A percentile compares a stretch with the other conserved stretches of the same genome.
These are phyloP conservation scores for Euleptes europaea DNA, from an alignment of 2,113 vertebrate species.

Conservation along the genomic window DNA sequence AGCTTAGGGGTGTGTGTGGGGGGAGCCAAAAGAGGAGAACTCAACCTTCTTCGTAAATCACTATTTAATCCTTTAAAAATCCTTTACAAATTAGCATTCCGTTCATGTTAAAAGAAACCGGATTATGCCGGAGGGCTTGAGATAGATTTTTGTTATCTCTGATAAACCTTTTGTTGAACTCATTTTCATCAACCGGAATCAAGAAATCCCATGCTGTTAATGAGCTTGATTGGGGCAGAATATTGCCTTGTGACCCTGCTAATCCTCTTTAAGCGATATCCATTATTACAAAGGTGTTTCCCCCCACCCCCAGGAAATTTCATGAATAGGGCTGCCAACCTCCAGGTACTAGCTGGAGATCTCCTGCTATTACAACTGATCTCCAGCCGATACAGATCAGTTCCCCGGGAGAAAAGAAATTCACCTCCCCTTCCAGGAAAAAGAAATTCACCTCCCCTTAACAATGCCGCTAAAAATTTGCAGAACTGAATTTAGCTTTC, in stretches of 20 bases:
- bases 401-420: no score
- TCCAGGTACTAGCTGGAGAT: no score
- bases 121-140: slow-evolving; percentile 40
- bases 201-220: slow-evolving; percentile 41
- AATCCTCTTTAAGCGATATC: slow-evolving; percentile 50
- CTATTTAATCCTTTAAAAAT: slow-evolving; percentile 29
- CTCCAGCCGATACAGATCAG: no score
- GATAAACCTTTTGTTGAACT: slow-evolving; percentile 53
- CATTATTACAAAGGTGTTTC: slow-evolving; percentile 39
- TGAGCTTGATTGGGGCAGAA: slow-evolving; percentile 49
- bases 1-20: background rate
- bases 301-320: background rate
- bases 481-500: background rate
- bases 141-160: slow-evolving; percentile 47
- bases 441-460: no score
- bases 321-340: no score
- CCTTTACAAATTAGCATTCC: slow-evolving; percentile 32
- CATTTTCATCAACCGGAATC: slow-evolving; percentile 51
- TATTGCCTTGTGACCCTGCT: slow-evolving; percentile 45
- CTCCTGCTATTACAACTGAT: no score
- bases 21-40: background rate
- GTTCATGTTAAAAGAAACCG: slow-evolving; percentile 32
- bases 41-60: background rate
- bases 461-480: background rate
- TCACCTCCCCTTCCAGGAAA: no score